Evolutionary conservation across 2,888 invertebrate species (phyloP).

Genomic region (Pyralis farinalis): DNA sequence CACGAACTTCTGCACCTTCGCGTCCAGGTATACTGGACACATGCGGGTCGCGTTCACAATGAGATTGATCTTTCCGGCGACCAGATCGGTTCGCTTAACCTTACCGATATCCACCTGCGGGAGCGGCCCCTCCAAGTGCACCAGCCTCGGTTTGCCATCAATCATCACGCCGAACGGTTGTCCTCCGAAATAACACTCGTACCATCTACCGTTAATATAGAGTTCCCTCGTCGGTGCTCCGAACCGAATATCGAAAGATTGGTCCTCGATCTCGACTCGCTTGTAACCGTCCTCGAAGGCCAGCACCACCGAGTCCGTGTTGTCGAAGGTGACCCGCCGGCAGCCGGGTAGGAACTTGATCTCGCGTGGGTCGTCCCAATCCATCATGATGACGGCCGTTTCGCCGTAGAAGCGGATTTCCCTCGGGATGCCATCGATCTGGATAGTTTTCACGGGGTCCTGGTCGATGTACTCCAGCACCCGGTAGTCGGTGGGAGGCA

Average conservation of each 20-base stretch:
- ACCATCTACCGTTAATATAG: conserved; percentile 93
- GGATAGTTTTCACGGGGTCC: conserved; percentile 89
- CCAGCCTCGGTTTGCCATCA: conserved; percentile 86
- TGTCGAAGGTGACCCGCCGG: conserved; percentile 87
- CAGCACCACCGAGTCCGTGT: conserved; percentile 85
- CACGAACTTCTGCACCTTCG: conserved; percentile 89
- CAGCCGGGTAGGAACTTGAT: conserved; percentile 92
- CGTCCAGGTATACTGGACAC: conserved; percentile 91
- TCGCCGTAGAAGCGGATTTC: conserved; percentile 94
- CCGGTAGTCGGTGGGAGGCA: conserved; percentile 59
- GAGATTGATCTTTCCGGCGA: conserved; percentile 91
- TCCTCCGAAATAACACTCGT: conserved; percentile 96
- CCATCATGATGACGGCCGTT: conserved; percentile 91
- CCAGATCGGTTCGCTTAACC: conserved; percentile 88
- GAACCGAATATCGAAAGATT: conserved; percentile 89
- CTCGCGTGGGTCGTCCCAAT: conserved; percentile 92
- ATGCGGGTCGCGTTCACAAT: conserved; percentile 90
- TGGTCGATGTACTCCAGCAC: conserved; percentile 68
- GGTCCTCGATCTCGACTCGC: conserved; percentile 87
- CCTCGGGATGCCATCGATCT: conserved; percentile 89
- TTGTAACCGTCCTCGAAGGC: conserved; percentile 86
- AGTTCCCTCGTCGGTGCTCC: conserved; percentile 96
- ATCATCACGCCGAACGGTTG: conserved; percentile 90
- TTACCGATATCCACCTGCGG: conserved; percentile 96
- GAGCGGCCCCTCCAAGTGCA: conserved; percentile 94